Base-by-base conservation (phyloP, 2,113 vertebrate species). In the Ctenomys sociabilis region DNA sequence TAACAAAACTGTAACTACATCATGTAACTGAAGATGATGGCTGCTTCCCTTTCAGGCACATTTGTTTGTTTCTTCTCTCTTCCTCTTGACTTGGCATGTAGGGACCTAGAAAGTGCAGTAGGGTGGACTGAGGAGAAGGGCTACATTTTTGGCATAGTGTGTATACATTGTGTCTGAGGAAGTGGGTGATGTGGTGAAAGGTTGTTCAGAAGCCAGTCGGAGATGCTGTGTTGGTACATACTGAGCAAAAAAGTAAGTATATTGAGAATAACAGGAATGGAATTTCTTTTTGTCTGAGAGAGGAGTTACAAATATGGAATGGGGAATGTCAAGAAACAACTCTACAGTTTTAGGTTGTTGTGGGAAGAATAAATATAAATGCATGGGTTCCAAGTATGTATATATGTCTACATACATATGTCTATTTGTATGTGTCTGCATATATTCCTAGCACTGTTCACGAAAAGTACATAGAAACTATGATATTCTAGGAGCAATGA, bases 261-360 rank as follows among this genome's bases (percentile, higher is more conserved):
- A 64, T 64, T 64, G 26, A 64, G 61, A 28, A 64, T 64, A 64
- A 64, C 10, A 28, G 26, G 26, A 64, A 64, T 30, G 26, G 11
- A 30, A 10, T 64, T 64, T 64, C 26, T 64, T 28, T 66, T 66
- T 82, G 28, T 66, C 63, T 66, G 63, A 66, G 63, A 66, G 63
- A 75, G 45, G 45, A 96, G 90, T 93, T 83, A 84, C 3, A 85
- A 86, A 91, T 43, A 61, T 61, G 63, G 32, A 89, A 61, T 80
- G 22, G 45, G 14, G 12, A 82, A 78, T 57, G 16, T 19, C 17
- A 54, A 81, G 91, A 93, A 90, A 64, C 52, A 89, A 94, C 17
- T 28, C 37, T 30, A 93, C 45, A 16, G 35, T 68, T 35, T 35
- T 66, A 66, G 63, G 28, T 64, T 64, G 28, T 11, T 64, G 32